Evolutionary conservation across 2,888 invertebrate genomes (phyloP).

Genomic region (Mystacides longicornis): DNA sequence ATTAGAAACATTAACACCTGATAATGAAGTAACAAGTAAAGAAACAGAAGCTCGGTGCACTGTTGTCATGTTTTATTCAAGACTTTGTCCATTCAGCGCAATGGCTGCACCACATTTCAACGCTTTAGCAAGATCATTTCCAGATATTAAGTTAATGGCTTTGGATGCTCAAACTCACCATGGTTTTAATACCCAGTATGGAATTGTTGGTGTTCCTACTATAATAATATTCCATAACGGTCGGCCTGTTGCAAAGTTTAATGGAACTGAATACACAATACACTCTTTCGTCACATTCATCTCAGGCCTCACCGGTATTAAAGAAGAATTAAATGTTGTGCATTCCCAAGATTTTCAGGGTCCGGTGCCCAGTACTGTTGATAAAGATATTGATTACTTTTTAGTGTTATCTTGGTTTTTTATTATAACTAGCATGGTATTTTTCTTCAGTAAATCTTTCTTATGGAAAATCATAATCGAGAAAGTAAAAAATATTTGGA

Average conservation of each 20-base stretch:
- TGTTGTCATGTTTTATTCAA: slow-evolving; percentile 81
- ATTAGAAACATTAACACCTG: slow-evolving; percentile 56
- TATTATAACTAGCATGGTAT: slow-evolving; percentile 63
- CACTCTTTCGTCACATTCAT: slow-evolving; percentile 74
- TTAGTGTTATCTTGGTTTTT: slow-evolving; percentile 80
- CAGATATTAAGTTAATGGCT: slow-evolving; percentile 79
- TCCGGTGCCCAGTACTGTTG: slow-evolving; percentile 72
- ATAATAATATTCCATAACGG: slow-evolving; percentile 86
- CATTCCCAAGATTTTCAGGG: slow-evolving; percentile 69
- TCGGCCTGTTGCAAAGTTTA: slow-evolving; percentile 75
- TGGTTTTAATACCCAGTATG: slow-evolving; percentile 83
- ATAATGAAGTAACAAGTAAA: slow-evolving; percentile 58
- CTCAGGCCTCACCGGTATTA: slow-evolving; percentile 64
- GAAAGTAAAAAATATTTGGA: slow-evolving; percentile 77
- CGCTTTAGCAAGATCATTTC: slow-evolving; percentile 80
- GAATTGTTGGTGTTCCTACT: slow-evolving; percentile 85
- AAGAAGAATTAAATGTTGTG: slow-evolving; percentile 57
- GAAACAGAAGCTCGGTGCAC: slow-evolving; percentile 62
- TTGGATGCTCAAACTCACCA: slow-evolving; percentile 81
- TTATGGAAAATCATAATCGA: slow-evolving; percentile 77
- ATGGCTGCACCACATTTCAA: slow-evolving; percentile 86
- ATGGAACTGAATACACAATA: slow-evolving; percentile 72
- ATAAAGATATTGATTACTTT: slow-evolving; percentile 72
- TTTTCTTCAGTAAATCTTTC: slow-evolving; percentile 69
- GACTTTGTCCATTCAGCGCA: slow-evolving; percentile 85